Evolutionary conservation across 2,797 vertebrate species (phyloP).

Genomic region (Psittacula echo): DNA sequence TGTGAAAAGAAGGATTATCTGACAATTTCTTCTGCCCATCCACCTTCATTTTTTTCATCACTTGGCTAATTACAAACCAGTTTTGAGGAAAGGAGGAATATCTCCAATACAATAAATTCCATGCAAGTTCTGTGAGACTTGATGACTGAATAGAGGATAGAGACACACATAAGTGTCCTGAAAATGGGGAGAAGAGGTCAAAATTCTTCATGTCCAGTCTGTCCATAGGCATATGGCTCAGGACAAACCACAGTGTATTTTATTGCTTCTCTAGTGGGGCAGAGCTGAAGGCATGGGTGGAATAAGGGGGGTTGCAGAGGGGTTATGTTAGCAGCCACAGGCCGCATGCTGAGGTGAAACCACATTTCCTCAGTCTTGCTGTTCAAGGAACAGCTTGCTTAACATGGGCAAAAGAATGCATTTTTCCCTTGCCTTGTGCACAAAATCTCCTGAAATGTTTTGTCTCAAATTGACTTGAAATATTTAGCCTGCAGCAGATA

Average conservation of each 20-base stretch:
- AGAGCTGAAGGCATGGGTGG: background rate
- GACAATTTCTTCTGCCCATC: background rate
- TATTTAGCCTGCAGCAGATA: constrained; percentile 12
- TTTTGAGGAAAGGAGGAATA: background rate
- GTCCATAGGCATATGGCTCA: background rate
- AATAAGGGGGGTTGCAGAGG: rapidly evolving
- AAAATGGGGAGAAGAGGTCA: background rate
- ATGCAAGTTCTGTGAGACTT: background rate
- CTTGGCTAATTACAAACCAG: background rate
- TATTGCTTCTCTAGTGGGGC: background rate
- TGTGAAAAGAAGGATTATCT: background rate
- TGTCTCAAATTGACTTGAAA: background rate
- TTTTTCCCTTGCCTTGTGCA: constrained; percentile 2
- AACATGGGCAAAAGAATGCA: constrained; percentile 25
- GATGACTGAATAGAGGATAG: background rate
- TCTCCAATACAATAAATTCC: background rate
- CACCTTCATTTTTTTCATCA: background rate
- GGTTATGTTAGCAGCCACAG: background rate
- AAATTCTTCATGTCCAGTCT: background rate
- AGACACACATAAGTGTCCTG: background rate
- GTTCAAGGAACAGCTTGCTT: background rate
- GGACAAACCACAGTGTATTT: background rate
- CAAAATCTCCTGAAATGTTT: background rate
- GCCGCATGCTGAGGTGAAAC: background rate
- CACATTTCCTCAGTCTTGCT: background rate